Percentiles rank a stretch among this genome's conserved stretches.
These are phyloP conservation scores for Corythoichthys intestinalis DNA, from an alignment of 2,113 vertebrate species.

Conservation along the genomic window DNA sequence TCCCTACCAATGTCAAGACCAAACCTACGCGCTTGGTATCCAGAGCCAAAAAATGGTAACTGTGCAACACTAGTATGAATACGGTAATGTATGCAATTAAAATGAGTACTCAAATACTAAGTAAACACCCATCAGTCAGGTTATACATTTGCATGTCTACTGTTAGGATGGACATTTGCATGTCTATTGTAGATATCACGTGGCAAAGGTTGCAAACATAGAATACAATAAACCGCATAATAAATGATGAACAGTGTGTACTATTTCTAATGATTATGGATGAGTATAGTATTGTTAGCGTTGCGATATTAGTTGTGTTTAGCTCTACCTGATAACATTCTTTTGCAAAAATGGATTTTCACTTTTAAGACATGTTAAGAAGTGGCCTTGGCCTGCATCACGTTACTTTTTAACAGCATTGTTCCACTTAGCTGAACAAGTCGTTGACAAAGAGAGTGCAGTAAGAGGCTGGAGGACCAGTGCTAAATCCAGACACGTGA, in stretches of 20 bases:
- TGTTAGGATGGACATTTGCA: background rate
- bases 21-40: too few species aligned
- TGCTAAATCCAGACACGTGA: constrained; percentile 63
- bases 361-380: background rate
- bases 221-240: background rate
- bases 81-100: too few species aligned
- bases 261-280: background rate
- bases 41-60: too few species aligned
- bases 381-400: background rate
- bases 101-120: too few species aligned
- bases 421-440: constrained; percentile 49
- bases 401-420: constrained; percentile 1
- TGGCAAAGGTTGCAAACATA: background rate
- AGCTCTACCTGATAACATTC: background rate
- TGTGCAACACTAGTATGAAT: too few species aligned
- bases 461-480: constrained; percentile 47
- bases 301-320: background rate
- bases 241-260: background rate
- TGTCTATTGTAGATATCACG: background rate
- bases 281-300: background rate
- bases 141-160: background rate
- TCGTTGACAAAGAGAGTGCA: constrained; percentile 45
- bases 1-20: too few species aligned
- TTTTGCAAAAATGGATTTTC: background rate
- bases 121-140: background rate